phyloP scores from a whole-genome alignment of 2,888 invertebrate species.

The Drosophila borborema region DNA sequence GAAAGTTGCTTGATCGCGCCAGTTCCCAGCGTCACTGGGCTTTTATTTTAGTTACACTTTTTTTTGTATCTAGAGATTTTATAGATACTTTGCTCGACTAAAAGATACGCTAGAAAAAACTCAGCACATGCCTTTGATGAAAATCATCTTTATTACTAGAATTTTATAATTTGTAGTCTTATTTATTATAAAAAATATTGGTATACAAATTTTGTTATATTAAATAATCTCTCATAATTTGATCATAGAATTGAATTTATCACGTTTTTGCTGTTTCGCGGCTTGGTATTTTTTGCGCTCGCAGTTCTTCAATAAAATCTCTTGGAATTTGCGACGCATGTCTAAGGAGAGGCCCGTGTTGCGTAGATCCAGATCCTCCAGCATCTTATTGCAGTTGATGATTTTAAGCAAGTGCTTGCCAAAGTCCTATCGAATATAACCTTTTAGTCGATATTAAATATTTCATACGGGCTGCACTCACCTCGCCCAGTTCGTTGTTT shows the following conservation, averaged over 20 bases:
- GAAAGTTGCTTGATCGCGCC: conserved; percentile 54
- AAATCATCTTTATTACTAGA: background rate
- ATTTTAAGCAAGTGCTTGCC: conserved; percentile 82
- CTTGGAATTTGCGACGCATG: conserved; percentile 75
- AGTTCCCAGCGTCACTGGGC: conserved; percentile 14
- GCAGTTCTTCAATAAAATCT: conserved; percentile 65
- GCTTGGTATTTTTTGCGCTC: conserved; percentile 61
- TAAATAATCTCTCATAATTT: conserved; percentile 26
- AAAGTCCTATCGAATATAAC: conserved; percentile 64
- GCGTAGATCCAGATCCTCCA: conserved; percentile 80
- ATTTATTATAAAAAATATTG: background rate
- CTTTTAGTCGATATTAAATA: accelerated
- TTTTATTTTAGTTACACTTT: conserved; percentile 6
- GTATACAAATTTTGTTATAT: no score
- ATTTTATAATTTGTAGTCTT: background rate
- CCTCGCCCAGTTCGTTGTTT: conserved; percentile 82
- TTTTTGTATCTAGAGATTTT: background rate
- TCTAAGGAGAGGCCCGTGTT: conserved; percentile 81
- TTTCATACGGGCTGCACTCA: conserved; percentile 31
- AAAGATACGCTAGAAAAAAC: background rate
- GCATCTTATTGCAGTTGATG: conserved; percentile 79
- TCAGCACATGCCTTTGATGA: background rate
- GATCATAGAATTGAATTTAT: conserved; percentile 63
- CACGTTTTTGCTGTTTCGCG: conserved; percentile 54
- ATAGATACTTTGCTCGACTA: background rate